phyloP scores from a whole-genome alignment of 1,140 invertebrate species.

The Saccostrea cuccullata region DNA sequence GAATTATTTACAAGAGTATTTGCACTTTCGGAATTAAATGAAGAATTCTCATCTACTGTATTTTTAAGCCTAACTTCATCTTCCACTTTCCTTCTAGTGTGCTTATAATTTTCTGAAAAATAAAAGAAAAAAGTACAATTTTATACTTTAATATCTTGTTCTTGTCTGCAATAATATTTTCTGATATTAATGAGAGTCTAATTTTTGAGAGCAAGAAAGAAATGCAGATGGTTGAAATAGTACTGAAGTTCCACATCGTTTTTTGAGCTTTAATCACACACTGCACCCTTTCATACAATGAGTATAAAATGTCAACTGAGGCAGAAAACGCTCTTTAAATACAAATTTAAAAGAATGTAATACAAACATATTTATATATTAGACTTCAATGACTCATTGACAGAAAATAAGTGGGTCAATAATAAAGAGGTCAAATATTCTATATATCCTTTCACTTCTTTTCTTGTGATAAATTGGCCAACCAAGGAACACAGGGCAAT shows the following conservation, averaged over 20 bases:
- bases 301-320: not conserved
- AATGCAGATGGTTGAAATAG: not conserved
- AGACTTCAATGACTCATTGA: slow-evolving; percentile 29
- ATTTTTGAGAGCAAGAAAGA: not conserved
- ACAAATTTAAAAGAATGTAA: slow-evolving; percentile 17
- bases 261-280: not conserved
- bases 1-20: slow-evolving; percentile 31
- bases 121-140: slow-evolving; percentile 16
- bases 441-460: slow-evolving; percentile 21
- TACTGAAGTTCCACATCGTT: not conserved
- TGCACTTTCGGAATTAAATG: slow-evolving; percentile 31
- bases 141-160: not conserved
- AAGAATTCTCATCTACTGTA: slow-evolving; percentile 8
- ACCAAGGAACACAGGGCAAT: not conserved
- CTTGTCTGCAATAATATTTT: no score
- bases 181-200: not conserved
- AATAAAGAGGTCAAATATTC: slow-evolving; percentile 13
- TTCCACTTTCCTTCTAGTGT: slow-evolving; percentile 50
- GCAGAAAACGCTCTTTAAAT: slow-evolving; percentile 7
- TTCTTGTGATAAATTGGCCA: not conserved
- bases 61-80: slow-evolving; percentile 1
- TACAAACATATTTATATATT: slow-evolving; percentile 12
- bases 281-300: slow-evolving; percentile 15
- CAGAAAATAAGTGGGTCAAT: slow-evolving; percentile 25
- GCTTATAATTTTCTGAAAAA: slow-evolving; percentile 66